Conservation (phyloP, 2,888 invertebrate species). For the Azorinus chamasolen region DNA sequence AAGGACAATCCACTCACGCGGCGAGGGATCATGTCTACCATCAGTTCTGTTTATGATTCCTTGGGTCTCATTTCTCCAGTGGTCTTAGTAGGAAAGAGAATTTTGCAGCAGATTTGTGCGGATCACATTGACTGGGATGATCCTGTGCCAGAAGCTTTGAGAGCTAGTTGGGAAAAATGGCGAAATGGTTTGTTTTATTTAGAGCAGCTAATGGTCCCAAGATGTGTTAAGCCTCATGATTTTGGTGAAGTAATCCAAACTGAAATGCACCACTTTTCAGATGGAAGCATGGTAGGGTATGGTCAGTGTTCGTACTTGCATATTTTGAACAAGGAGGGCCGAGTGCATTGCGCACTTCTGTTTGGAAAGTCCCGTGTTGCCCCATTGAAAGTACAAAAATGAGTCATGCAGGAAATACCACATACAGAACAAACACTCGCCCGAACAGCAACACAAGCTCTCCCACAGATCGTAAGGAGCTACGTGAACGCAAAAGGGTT, state of each 20-base stretch:
- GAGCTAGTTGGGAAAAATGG: constrained; percentile 44
- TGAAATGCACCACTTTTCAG: constrained; percentile 55
- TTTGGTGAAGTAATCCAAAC: background rate
- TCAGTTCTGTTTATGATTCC: constrained; percentile 55
- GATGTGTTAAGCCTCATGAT: constrained; percentile 7
- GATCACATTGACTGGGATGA: constrained; percentile 50
- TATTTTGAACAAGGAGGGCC: background rate
- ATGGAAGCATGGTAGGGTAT: constrained; percentile 36
- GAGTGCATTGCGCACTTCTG: constrained; percentile 34
- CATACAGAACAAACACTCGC: no score
- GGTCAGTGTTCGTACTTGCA: constrained; percentile 45
- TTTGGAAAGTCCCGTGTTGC: constrained; percentile 39
- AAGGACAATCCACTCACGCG: constrained; percentile 30
- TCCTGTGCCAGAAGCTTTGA: constrained; percentile 29
- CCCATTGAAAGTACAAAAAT: no score
- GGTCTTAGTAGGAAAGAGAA: constrained; percentile 43
- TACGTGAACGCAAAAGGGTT: no score
- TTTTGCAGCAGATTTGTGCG: constrained; percentile 52
- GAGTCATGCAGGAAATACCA: constrained; percentile 39
- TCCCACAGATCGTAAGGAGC: no score
- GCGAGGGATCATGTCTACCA: constrained; percentile 44
- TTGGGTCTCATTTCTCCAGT: constrained; percentile 58
- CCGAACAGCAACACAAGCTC: no score
- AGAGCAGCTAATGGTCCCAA: constrained; percentile 47
- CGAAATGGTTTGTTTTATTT: constrained; percentile 23